These are phyloP conservation scores for Varecia variegata DNA, from an alignment of 2,797 vertebrate species.

Conservation along the genomic window DNA sequence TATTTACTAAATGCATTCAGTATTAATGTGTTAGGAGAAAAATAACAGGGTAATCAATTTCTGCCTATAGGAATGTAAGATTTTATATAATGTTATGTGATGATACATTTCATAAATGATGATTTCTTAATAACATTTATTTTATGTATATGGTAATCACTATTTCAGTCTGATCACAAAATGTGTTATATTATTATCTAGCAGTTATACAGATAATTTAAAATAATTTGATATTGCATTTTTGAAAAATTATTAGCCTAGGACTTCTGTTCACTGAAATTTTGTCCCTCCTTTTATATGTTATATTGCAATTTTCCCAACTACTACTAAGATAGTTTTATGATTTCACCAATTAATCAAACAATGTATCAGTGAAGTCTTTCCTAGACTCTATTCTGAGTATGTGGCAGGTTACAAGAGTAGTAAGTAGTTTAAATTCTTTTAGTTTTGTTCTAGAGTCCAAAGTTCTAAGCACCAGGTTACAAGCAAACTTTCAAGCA, in stretches of 20 bases:
- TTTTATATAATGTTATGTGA: not conserved
- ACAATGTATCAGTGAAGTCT: not conserved
- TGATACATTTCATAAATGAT: not conserved
- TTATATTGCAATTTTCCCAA: not conserved
- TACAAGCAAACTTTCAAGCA: not conserved
- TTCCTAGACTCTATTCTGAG: not conserved
- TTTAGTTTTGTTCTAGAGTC: not conserved
- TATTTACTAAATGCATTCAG: not conserved
- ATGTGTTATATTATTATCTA: not conserved
- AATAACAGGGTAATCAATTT: not conserved
- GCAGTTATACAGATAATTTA: not conserved
- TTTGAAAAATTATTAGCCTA: not conserved
- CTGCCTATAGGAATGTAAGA: not conserved
- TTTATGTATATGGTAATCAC: not conserved
- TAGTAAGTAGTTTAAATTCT: not conserved
- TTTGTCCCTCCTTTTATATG: not conserved
- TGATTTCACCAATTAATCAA: not conserved
- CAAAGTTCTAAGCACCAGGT: not conserved
- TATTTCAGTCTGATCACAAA: not conserved
- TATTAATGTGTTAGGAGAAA: not conserved
- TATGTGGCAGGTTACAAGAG: not conserved
- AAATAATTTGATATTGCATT: not conserved
- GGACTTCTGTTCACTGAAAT: not conserved
- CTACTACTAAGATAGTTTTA: not conserved
- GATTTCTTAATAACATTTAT: not conserved